phyloP scores from a whole-genome alignment of 2,113 vertebrate genomes.

The Clarias macrocephalus region DNA sequence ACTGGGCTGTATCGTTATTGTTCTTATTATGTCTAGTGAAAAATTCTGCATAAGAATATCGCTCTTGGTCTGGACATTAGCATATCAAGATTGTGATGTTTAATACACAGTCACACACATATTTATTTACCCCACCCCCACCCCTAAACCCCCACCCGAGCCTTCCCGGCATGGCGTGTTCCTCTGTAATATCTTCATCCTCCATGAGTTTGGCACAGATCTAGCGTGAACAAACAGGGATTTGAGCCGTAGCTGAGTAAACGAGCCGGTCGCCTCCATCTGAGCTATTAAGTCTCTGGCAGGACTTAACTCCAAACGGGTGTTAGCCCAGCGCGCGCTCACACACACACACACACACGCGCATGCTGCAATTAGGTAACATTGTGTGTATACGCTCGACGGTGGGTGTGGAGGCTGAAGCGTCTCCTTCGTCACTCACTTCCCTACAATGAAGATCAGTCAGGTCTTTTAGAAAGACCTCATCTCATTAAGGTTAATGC shows the following conservation, averaged over 20 bases:
- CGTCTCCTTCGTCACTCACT: conserved; percentile 21
- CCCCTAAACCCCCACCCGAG: neutral
- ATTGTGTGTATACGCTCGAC: conserved; percentile 4
- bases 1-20: no score
- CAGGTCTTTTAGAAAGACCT: conserved; percentile 24
- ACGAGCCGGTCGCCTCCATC: conserved; percentile 33
- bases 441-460: conserved; percentile 20
- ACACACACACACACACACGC: conserved; percentile 2
- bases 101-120: neutral
- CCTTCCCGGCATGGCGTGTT: conserved; percentile 2
- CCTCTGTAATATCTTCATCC: conserved; percentile 42
- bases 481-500: neutral
- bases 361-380: conserved; percentile 42
- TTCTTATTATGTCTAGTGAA: neutral
- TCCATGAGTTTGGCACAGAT: conserved; percentile 15
- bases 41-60: neutral
- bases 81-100: neutral
- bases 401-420: conserved; percentile 28
- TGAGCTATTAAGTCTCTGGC: conserved; percentile 41
- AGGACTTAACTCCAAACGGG: conserved; percentile 33
- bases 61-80: neutral
- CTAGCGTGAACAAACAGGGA: conserved; percentile 32
- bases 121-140: neutral
- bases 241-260: conserved; percentile 40
- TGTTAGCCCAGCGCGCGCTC: conserved; percentile 5